Base-by-base conservation (phyloP, 2,113 vertebrate genomes). In the Sturnus vulgaris region DNA sequence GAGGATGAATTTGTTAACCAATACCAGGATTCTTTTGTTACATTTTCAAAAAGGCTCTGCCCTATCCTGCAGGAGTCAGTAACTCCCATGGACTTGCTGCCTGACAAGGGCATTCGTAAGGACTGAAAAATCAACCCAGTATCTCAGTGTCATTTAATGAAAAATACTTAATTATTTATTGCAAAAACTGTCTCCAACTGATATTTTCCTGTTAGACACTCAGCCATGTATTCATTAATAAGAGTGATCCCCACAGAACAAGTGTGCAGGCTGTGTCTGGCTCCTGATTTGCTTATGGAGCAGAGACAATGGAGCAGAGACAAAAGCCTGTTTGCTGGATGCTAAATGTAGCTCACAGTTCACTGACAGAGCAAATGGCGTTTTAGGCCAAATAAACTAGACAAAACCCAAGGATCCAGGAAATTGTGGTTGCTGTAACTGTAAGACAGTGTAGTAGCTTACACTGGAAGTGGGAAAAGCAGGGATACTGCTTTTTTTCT, bases 341-440 rank as follows among this genome's bases (percentile, higher is more conserved):
- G 9, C 23, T 53, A 70, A 88, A 59, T 3, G 33, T 50, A 77
- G 20, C 35, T 83, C 16, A 42, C 11, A 71, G 31, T 55, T 89
- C 56, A 42, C 12, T 50, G 42, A 24, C 20, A 53, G 55, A 80
- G 56, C 3, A 3, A 64, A 72, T 12, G 13, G 39, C 0, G 0
- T 20, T 69, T 86, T 31, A 78, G 12, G 9, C 7, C 35, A 28
- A 12, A 37, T 7, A 53, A 86, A 24, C 25, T 33, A 81, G 42
- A 56, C 30, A 70, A 61, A 91, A 15, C 15, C 56, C 21, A 69
- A 61, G n/a, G 33, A 39, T 59, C 89, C 21, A 21, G 3, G 52
- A 47, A 61, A 39, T 30, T 10, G 2, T 50, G 7, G 30, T 56
- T 75, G 47, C 39, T 61, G 7, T 70, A 27, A 61, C 27, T 35